Percentiles rank a stretch among this genome's conserved stretches.
Conservation (phyloP, 1,140 invertebrate species). For the Callitettix versicolor region DNA sequence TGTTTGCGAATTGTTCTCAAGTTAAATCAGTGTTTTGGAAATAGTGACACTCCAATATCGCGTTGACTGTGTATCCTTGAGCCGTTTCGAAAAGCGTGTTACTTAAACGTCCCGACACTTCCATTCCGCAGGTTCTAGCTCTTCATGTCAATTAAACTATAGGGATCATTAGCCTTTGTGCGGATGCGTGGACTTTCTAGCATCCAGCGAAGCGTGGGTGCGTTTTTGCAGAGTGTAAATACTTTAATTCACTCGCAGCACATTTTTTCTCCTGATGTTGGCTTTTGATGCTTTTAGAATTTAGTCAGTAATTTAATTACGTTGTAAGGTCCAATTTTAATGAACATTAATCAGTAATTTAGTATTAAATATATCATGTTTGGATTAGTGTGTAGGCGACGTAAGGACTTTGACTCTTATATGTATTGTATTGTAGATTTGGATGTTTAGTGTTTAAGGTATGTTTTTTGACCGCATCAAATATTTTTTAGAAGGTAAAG, state of each 20-base stretch:
- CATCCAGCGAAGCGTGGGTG: background rate
- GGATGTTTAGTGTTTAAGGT: background rate
- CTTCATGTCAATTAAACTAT: slow-evolving; percentile 24
- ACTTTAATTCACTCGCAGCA: background rate
- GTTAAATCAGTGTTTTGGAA: too few species aligned
- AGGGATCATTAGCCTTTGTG: slow-evolving; percentile 16
- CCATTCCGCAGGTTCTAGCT: too few species aligned
- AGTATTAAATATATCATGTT: background rate
- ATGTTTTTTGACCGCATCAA: slow-evolving; percentile 4
- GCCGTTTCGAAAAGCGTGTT: background rate
- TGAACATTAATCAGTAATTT: background rate
- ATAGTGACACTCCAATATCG: slow-evolving; percentile 2
- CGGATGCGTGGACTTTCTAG: background rate
- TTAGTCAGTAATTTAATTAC: background rate
- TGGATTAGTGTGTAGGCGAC: background rate
- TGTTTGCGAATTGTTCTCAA: too few species aligned
- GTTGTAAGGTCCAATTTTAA: slow-evolving; percentile 13
- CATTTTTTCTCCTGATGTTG: slow-evolving; percentile 8
- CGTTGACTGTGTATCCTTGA: background rate
- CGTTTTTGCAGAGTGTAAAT: background rate
- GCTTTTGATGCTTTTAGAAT: slow-evolving; percentile 4
- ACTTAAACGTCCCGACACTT: slow-evolving; percentile 2
- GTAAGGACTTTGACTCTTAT: slow-evolving; percentile 3
- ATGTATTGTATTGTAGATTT: slow-evolving; percentile 7
- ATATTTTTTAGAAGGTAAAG: slow-evolving; percentile 12